A percentile compares a stretch with the other conserved stretches of the same genome.
Evolutionary conservation across 2,797 vertebrate species (phyloP).

Genomic region (Phrynocephalus guinanensis): DNA sequence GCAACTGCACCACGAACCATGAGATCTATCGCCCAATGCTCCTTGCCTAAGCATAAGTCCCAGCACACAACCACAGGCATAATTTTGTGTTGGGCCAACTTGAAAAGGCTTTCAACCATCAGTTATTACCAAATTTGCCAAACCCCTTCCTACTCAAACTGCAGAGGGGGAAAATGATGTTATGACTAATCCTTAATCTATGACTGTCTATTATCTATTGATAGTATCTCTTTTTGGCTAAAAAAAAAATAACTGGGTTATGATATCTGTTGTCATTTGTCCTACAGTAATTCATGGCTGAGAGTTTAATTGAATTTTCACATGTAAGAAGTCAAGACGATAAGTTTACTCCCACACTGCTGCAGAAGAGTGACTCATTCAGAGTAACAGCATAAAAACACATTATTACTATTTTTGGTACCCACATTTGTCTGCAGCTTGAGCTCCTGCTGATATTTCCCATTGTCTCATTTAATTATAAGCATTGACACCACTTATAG

Average conservation of each 20-base stretch:
- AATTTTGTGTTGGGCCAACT: too few species aligned
- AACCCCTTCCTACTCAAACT: not conserved
- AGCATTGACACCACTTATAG: constrained; percentile 72
- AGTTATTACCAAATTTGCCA: not conserved
- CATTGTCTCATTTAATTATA: constrained; percentile 75
- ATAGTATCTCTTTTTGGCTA: constrained; percentile 59
- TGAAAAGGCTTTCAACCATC: not conserved
- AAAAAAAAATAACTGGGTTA: constrained; percentile 71
- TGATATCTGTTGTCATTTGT: constrained; percentile 70
- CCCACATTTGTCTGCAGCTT: constrained; percentile 69
- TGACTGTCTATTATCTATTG: not conserved
- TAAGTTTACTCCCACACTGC: constrained; percentile 62
- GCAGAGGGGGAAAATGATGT: constrained; percentile 18
- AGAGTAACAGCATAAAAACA: constrained; percentile 63
- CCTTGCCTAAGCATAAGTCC: too few species aligned
- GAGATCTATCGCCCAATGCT: too few species aligned
- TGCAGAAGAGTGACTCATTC: constrained; percentile 68
- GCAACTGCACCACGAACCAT: too few species aligned
- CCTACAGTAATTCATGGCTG: constrained; percentile 69
- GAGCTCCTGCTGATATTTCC: constrained; percentile 62
- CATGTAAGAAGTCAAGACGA: constrained; percentile 75
- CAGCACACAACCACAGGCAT: too few species aligned
- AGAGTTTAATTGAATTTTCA: constrained; percentile 79
- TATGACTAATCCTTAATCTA: not conserved
- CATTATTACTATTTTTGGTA: constrained; percentile 45